These are phyloP conservation scores for Oscheius onirici DNA, from an alignment of 2,888 invertebrate species.

Conservation along the genomic window DNA sequence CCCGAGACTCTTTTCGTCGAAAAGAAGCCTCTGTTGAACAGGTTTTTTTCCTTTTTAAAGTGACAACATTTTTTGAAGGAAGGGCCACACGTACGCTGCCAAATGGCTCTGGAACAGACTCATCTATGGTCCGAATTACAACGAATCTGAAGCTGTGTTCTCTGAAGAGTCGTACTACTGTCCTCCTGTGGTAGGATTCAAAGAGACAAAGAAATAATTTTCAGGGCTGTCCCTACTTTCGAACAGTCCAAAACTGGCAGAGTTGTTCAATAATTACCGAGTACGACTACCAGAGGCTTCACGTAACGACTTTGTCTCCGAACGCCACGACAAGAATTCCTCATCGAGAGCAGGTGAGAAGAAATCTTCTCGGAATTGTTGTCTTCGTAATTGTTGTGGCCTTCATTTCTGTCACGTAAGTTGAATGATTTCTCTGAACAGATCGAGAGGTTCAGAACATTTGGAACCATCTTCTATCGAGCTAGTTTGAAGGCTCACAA, in stretches of 20 bases:
- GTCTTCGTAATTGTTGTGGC: constrained; percentile 34
- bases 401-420: constrained; percentile 34
- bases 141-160: constrained; percentile 54
- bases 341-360: constrained; percentile 31
- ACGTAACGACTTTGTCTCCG: constrained; percentile 29
- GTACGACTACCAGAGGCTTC: constrained; percentile 40
- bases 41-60: constrained; percentile 31
- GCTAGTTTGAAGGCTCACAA: constrained; percentile 48
- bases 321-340: constrained; percentile 27
- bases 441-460: constrained; percentile 32
- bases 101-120: constrained; percentile 70
- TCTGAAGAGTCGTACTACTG: constrained; percentile 67
- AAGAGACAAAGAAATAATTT: constrained; percentile 14
- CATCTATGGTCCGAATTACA: constrained; percentile 64
- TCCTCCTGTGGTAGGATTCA: constrained; percentile 55
- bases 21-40: constrained; percentile 60
- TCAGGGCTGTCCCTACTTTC: constrained; percentile 66
- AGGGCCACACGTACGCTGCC: constrained; percentile 69
- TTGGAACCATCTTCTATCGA: constrained; percentile 64
- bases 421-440: neutral
- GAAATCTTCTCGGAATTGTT: constrained; percentile 40
- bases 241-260: constrained; percentile 63
- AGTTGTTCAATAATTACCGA: constrained; percentile 57
- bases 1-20: constrained; percentile 64
- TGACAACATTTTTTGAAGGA: constrained; percentile 36